A percentile compares a stretch with the other conserved stretches of the same genome.
phyloP scores from a whole-genome alignment of 2,888 invertebrate species.

The Beris chalybata region DNA sequence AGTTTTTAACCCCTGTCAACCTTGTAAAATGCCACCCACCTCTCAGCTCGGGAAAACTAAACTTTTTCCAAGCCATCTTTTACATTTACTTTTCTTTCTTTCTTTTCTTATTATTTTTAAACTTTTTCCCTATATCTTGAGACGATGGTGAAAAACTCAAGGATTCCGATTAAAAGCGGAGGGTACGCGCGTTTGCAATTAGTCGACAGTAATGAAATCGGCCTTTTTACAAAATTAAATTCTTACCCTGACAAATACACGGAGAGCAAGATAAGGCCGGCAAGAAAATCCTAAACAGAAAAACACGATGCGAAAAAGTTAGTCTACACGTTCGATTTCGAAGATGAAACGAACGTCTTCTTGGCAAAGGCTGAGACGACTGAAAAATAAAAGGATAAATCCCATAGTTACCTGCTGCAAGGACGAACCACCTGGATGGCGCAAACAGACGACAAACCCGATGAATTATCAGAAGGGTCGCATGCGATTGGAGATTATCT shows the following conservation, averaged over 20 bases:
- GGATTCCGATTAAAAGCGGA: conserved; percentile 27
- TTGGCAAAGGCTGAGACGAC: too few species aligned
- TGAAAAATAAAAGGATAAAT: too few species aligned
- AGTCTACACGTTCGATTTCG: too few species aligned
- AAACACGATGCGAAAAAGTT: too few species aligned
- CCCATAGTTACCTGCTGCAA: too few species aligned
- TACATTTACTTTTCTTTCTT: not conserved
- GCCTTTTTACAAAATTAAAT: conserved; percentile 31
- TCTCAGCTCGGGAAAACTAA: too few species aligned
- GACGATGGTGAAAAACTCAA: conserved; percentile 4
- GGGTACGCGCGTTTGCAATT: conserved; percentile 26
- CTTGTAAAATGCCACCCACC: not conserved
- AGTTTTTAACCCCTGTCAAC: conserved; percentile 17
- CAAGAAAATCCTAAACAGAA: too few species aligned
- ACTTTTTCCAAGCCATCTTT: conserved; percentile 13
- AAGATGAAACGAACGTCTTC: too few species aligned
- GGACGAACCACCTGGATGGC: not conserved
- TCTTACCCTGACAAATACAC: conserved; percentile 17
- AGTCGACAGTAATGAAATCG: conserved; percentile 31
- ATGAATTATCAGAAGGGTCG: not conserved
- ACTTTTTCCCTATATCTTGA: not conserved
- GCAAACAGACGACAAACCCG: not conserved
- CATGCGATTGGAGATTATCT: conserved; percentile 7
- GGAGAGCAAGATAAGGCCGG: not conserved
- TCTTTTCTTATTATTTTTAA: too few species aligned